phyloP scores from a whole-genome alignment of 2,888 invertebrate genomes.

The Saturnia japonica region DNA sequence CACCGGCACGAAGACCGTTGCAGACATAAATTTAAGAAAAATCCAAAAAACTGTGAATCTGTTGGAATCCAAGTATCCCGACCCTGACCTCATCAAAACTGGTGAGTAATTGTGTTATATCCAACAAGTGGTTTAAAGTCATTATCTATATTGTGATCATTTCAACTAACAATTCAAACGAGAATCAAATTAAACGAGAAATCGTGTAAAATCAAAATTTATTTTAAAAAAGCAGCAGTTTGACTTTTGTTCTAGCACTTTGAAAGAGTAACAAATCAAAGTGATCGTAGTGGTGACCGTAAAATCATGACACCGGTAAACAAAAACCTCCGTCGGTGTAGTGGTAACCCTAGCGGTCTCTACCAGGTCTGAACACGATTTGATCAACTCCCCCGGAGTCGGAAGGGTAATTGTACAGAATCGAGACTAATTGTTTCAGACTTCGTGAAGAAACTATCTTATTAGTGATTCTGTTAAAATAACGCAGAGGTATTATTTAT shows the following conservation, averaged over 20 bases:
- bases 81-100: too few relatives aligned
- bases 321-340: neutral
- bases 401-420: conserved; percentile 25
- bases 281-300: too few relatives aligned
- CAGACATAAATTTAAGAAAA: too few relatives aligned
- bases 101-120: too few relatives aligned
- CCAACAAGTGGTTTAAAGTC: neutral
- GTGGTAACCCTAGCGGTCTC: neutral
- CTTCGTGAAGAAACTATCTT: conserved; percentile 20
- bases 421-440: conserved; percentile 27
- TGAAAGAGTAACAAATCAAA: neutral
- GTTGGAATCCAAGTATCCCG: too few relatives aligned
- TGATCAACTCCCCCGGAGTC: conserved; percentile 5
- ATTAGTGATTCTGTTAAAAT: neutral
- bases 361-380: neutral
- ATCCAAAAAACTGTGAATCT: too few relatives aligned
- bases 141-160: neutral
- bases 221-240: neutral
- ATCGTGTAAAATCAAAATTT: too few relatives aligned
- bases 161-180: neutral
- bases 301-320: too few relatives aligned
- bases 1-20: too few relatives aligned
- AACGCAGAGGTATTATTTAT: neutral
- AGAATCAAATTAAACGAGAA: too few relatives aligned
- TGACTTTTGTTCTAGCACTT: neutral